Conservation (phyloP, 1,140 invertebrate species). For the Calliopsis andreniformis region DNA sequence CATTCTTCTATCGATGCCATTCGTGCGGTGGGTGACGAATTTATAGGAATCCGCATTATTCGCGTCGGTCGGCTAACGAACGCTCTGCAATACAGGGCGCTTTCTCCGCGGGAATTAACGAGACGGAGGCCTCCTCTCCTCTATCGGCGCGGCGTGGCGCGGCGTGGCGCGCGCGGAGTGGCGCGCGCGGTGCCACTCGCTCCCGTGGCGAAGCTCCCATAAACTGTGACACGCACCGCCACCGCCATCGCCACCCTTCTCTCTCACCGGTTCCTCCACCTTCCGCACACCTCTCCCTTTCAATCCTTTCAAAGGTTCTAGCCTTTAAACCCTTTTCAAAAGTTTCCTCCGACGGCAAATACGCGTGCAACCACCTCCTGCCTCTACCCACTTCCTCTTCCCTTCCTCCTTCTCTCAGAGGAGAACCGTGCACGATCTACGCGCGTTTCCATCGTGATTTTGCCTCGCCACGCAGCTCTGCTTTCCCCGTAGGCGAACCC, state of each 20-base stretch:
- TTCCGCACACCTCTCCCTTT: slow-evolving; percentile 15
- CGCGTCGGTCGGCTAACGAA: slow-evolving; percentile 26
- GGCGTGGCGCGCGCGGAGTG: too few species aligned
- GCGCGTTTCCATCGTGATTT: not conserved
- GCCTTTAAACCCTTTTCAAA: slow-evolving; percentile 22
- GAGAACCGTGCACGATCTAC: too few species aligned
- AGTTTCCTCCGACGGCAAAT: slow-evolving; percentile 15
- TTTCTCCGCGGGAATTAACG: slow-evolving; percentile 22
- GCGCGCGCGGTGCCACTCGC: too few species aligned
- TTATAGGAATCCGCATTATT: slow-evolving; percentile 27
- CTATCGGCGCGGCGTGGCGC: slow-evolving; percentile 3
- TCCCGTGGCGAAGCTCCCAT: not conserved
- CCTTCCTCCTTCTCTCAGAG: not conserved
- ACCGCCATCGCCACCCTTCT: not conserved
- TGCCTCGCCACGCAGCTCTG: not conserved
- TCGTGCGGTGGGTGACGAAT: not conserved
- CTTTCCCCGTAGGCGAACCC: not conserved
- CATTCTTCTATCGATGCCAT: slow-evolving; percentile 22
- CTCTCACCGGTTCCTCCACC: not conserved
- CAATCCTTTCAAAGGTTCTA: slow-evolving; percentile 14
- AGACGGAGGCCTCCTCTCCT: not conserved
- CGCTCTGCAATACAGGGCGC: not conserved
- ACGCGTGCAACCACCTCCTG: slow-evolving; percentile 19
- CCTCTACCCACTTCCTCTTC: too few species aligned
- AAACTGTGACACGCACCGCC: slow-evolving; percentile 10